Base-by-base conservation (phyloP, 2,113 vertebrate species). In the Corythoichthys haematopterus region DNA sequence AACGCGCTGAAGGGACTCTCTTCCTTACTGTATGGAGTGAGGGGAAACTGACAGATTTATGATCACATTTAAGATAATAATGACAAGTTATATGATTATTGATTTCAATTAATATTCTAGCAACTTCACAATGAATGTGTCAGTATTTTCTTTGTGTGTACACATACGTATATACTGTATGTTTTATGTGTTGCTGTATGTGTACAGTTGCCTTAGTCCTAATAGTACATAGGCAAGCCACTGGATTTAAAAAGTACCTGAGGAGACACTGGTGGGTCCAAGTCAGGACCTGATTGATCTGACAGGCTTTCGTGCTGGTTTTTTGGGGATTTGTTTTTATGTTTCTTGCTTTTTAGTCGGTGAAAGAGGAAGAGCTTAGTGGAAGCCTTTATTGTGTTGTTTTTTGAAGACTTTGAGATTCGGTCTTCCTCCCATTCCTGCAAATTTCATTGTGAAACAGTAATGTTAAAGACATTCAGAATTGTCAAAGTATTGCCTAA, bases 351-450 rank as follows among this genome's bases (percentile, higher is more conserved):
- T 72, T 57, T 90, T 64, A 98, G 85, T 75, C 94, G 93, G 38
- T 90, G 94, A 80, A 99, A 94, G 87, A 96, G 96, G 83, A 95
- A 94, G 35, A 95, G 92, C 79, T 95, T 98, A 45, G 94, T 91
- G 65, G 95, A 96, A 36, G 94, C 90, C 84, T 95, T 99, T 76
- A 94, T 88, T 59, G 93, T 70, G 71, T 93, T 87, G 43, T 91
- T 90, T 86, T 95, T 98, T 72, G 94, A 91, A 80, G 95, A 93
- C 65, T 92, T 93, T 37, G 89, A 85, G 64, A 94, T 92, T 47
- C 90, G 82, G 45, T 96, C 94, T 66, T 93, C 95, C 55, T 93
- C 94, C 92, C 91, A 94, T 74, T 91, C 92, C 69, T 93, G 90
- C 79, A 20, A 11, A 79, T 35, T 63, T 5, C 12, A 8, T 11